These are phyloP conservation scores for Platycheirus albimanus DNA, from an alignment of 2,888 invertebrate species.

Conservation along the genomic window DNA sequence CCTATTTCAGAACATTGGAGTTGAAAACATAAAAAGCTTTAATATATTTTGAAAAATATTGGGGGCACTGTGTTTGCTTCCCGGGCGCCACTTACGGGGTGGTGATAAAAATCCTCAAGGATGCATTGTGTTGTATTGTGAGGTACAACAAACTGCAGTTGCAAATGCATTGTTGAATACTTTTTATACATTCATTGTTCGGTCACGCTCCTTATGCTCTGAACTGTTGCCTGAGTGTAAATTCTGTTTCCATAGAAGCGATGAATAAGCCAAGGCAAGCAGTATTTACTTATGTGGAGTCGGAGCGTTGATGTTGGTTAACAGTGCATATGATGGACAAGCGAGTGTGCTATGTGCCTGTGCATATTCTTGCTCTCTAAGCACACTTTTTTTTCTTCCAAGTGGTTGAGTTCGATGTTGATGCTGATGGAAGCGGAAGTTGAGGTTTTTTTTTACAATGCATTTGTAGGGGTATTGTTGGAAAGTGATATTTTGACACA, in stretches of 20 bases:
- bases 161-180: conserved; percentile 17
- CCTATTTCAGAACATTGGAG: conserved; percentile 47
- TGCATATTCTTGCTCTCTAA: conserved; percentile 38
- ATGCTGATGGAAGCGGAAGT: conserved; percentile 17
- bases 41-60: conserved; percentile 39
- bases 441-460: conserved; percentile 2
- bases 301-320: conserved; percentile 1
- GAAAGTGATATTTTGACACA: neutral
- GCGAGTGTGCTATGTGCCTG: conserved; percentile 9
- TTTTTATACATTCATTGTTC: conserved; percentile 14
- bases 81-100: conserved; percentile 20
- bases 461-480: neutral
- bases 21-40: conserved; percentile 47
- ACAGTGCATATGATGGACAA: conserved; percentile 33
- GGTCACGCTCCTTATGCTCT: conserved; percentile 2
- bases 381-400: conserved; percentile 58
- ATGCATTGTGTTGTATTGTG: conserved; percentile 46
- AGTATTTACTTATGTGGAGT: conserved; percentile 41
- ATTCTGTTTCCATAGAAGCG: conserved; percentile 15
- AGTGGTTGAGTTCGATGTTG: conserved; percentile 43
- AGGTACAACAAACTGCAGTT: conserved; percentile 17
- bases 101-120: conserved; percentile 51
- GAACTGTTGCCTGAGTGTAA: conserved; percentile 39
- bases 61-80: conserved; percentile 8
- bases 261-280: conserved; percentile 2